These are phyloP conservation scores for Cynaeus angustus DNA, from an alignment of 2,888 invertebrate genomes.

Conservation along the genomic window DNA sequence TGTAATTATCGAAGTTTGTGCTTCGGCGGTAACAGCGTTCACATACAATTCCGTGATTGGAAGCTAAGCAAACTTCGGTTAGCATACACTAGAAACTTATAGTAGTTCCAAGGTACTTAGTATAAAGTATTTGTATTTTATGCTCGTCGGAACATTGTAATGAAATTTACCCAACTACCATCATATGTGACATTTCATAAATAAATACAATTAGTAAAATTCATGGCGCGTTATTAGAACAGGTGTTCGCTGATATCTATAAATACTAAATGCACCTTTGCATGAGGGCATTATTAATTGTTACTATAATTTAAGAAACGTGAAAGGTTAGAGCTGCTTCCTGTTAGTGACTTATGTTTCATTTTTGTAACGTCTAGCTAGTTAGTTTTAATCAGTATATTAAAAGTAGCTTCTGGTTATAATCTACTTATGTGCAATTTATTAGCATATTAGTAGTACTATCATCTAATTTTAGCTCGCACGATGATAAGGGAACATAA, in stretches of 20 bases:
- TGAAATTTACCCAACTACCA: not conserved
- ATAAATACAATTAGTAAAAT: not conserved
- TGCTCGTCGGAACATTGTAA: too few relatives aligned
- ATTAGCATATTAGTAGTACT: not conserved
- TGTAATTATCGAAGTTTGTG: too few relatives aligned
- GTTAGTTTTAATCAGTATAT: too few relatives aligned
- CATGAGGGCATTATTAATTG: not conserved
- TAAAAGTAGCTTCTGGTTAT: not conserved
- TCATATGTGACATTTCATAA: constrained; percentile 1
- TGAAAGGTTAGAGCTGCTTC: not conserved
- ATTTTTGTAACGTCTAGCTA: too few relatives aligned
- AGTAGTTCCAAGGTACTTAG: too few relatives aligned
- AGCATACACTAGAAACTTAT: too few relatives aligned
- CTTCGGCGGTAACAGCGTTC: too few relatives aligned
- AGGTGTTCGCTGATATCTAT: not conserved
- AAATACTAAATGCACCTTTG: not conserved
- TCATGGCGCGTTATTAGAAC: not conserved
- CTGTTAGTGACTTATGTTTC: too few relatives aligned
- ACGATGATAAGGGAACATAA: not conserved
- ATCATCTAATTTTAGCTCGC: not conserved
- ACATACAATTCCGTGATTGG: too few relatives aligned
- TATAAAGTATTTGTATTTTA: too few relatives aligned
- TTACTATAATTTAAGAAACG: not conserved
- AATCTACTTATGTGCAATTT: not conserved
- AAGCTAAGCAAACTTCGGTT: too few relatives aligned